Base-by-base conservation (phyloP, 2,888 invertebrate genomes). In the Mesorhabditis spiculigera region DNA sequence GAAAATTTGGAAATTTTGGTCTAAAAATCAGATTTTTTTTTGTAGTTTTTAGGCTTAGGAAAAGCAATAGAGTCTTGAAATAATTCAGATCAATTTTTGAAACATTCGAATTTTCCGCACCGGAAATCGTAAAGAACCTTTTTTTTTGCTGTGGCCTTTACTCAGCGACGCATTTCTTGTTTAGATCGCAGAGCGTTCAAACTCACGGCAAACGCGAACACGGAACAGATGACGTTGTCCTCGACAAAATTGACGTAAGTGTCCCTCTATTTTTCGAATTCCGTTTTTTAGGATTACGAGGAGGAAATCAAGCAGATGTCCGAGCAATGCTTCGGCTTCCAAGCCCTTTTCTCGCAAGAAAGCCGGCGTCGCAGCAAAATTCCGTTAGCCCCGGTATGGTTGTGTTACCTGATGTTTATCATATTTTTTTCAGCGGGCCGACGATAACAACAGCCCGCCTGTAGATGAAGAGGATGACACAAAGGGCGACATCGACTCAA, bases 251-350 rank as follows among this genome's bases (percentile, higher is more conserved):
- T 66, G 76, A 77, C 65, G 78, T 78, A 66, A 72, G 74, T 75
- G 6, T 0, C 6, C 8, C 8, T 13, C 58, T 50, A 28, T 28
- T 28, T 28, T 28, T 28, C 28, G 3, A 50, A 50, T 50, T 50
- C 58, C n/a, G 58, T 28, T 43, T 42, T 78, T 65, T 62, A 75
- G 73, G 81, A 82, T 62, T 85, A 82, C 72, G 78, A 81, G 64
- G 78, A 79, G 13, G 84, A 84, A 69, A 78, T 85, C 67, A 85
- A 82, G 63, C 73, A 78, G 66, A 84, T 85, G 82, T 83, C 82
- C 16, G 79, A 81, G 71, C 73, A 76, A 50, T 85, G 85, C 72
- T 85, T 84, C 70, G 85, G 85, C 28, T 76, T 81, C 67, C 79
- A 81, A 28, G 81, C 83, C 10, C 73, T 82, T 16, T 84, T 84